Evolutionary conservation across 2,113 vertebrate species (phyloP), one percentile per base, ranked within the genome.

Genomic region (Herpailurus yagouaroundi): DNA sequence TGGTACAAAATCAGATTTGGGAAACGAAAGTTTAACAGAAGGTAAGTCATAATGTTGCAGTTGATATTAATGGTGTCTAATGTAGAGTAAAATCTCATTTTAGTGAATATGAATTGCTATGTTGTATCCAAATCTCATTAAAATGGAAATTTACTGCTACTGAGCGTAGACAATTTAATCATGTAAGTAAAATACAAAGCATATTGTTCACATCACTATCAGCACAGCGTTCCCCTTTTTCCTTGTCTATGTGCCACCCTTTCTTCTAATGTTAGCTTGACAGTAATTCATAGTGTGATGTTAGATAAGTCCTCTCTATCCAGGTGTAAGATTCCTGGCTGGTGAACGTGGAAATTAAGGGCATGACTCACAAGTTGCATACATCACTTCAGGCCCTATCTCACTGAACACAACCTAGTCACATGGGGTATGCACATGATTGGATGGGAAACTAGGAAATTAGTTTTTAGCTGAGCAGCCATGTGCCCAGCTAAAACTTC

Each of bases 121-220:
- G 64, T 52, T 81, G 23, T n/a, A 94, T 33, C 89, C 18, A 57
- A 79, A 95, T 33, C 33, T 95, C 64, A 95, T 96, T 83, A 96
- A 95, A 95, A 74, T 89, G 83, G 88, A 94, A 89, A 97, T 89
- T 57, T 92, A 64, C 36, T 73, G 60, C 71, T 41, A 25, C 52
- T 52, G 55, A 88, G 76, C 71, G 38, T 25, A 33, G 69, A 48
- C 12, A 95, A 93, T 80, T 90, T 79, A 45, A 84, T 85, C 19
- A 88, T 84, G 82, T 63, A 88, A 83, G 25, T 83, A 87, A 94
- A 91, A 71, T 79, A 63, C 73, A 55, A 80, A 96, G 69, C 79
- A 41, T 25, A 23, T 50, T 77, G 79, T 57, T 80, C 52, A 50
- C 69, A 89, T 64, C 45, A 27, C 48, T 88, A 88, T 69, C 63